These are phyloP conservation scores for Drosophila mimica DNA, from an alignment of 2,888 invertebrate species.

Conservation along the genomic window DNA sequence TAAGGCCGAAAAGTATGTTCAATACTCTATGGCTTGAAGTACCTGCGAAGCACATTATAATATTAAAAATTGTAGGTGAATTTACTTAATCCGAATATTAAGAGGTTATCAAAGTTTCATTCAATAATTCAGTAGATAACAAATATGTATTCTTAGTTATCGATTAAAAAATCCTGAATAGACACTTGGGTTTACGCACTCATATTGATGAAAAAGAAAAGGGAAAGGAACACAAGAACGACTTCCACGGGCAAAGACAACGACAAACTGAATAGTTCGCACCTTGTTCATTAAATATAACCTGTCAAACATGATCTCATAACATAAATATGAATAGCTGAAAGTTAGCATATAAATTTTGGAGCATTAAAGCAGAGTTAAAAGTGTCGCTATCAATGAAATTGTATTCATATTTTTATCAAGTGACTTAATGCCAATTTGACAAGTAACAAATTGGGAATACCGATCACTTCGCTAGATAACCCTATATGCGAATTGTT, in stretches of 20 bases:
- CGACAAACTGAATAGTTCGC: slow-evolving; percentile 28
- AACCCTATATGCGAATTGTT: slow-evolving; percentile 28
- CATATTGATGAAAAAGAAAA: slow-evolving; percentile 24
- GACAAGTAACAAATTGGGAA: slow-evolving; percentile 55
- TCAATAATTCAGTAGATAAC: neutral
- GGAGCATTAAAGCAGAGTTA: slow-evolving; percentile 47
- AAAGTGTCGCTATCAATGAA: slow-evolving; percentile 60
- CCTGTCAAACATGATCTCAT: neutral
- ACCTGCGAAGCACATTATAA: slow-evolving; percentile 10
- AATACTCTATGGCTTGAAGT: neutral
- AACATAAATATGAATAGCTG: neutral
- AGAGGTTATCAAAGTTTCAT: neutral
- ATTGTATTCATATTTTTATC: slow-evolving; percentile 46
- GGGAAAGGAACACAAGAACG: neutral
- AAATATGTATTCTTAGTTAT: neutral
- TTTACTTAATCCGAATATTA: neutral
- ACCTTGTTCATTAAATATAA: slow-evolving; percentile 29
- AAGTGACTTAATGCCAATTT: slow-evolving; percentile 35
- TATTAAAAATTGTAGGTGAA: too few species aligned
- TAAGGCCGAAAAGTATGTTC: slow-evolving; percentile 9
- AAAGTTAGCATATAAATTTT: slow-evolving; percentile 55
- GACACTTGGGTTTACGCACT: slow-evolving; percentile 34
- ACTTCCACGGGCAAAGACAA: slow-evolving; percentile 14
- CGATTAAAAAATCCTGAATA: neutral
- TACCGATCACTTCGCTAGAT: slow-evolving; percentile 7